A percentile compares a stretch with the other conserved stretches of the same genome.
These are phyloP conservation scores for Caenorhabditis sp. DNA, from an alignment of 2,888 invertebrate genomes.

Conservation along the genomic window DNA sequence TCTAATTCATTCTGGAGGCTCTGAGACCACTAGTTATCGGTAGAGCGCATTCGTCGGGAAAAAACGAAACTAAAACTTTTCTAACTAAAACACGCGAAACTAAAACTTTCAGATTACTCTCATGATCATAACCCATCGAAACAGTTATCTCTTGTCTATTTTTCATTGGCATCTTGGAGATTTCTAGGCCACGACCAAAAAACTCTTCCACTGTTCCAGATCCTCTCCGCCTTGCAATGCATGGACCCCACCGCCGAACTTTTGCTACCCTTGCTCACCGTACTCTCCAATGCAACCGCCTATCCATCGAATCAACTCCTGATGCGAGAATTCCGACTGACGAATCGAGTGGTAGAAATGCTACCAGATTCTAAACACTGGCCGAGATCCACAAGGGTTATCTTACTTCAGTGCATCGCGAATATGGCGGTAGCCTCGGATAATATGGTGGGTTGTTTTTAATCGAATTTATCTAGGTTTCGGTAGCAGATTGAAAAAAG, in stretches of 20 bases:
- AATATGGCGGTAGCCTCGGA: slow-evolving; percentile 76
- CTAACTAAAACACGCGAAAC: too few species aligned
- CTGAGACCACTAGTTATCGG: too few species aligned
- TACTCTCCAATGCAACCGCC: slow-evolving; percentile 79
- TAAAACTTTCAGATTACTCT: too few species aligned
- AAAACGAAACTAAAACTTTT: too few species aligned
- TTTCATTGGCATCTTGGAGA: neutral
- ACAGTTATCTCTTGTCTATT: too few species aligned
- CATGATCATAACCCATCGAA: too few species aligned
- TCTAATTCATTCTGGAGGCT: too few species aligned
- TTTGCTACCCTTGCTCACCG: slow-evolving; percentile 78
- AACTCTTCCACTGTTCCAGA: slow-evolving; percentile 53
- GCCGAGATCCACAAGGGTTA: slow-evolving; percentile 77
- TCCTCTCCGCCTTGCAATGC: slow-evolving; percentile 76
- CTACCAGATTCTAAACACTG: slow-evolving; percentile 71
- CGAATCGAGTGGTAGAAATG: slow-evolving; percentile 77
- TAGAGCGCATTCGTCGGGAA: too few species aligned
- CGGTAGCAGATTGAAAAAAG: too few species aligned
- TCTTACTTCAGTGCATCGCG: slow-evolving; percentile 81
- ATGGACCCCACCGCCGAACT: slow-evolving; percentile 78
- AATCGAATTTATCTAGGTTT: too few species aligned
- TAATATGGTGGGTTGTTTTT: slow-evolving; percentile 13
- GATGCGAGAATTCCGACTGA: slow-evolving; percentile 75
- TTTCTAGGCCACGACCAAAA: neutral
- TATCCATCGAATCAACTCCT: slow-evolving; percentile 78